phyloP scores from a whole-genome alignment of 1,140 invertebrate genomes.

The Eueides isabella region DNA sequence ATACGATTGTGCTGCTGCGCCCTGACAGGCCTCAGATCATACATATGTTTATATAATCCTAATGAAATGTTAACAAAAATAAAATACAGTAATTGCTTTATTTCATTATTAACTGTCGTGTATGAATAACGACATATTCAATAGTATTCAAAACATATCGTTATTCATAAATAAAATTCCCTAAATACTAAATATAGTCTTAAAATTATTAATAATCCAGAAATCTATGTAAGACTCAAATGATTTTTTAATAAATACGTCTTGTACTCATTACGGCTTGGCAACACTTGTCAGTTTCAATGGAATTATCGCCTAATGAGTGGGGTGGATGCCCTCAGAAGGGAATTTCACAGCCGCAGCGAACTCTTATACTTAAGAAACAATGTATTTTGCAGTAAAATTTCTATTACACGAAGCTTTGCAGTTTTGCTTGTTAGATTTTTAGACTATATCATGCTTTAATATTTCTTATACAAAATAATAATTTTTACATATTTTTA shows the following conservation, averaged over 20 bases:
- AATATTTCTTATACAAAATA: neutral
- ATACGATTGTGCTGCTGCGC: no score
- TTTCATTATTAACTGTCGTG: no score
- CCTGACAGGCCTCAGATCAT: no score
- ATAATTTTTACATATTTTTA: no score
- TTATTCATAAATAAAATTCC: no score
- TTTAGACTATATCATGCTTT: neutral
- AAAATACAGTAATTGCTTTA: no score
- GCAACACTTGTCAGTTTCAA: constrained; percentile 19
- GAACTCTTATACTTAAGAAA: constrained; percentile 8
- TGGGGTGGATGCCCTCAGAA: constrained; percentile 59
- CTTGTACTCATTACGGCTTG: constrained; percentile 19
- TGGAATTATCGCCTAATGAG: constrained; percentile 43
- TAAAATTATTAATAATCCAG: neutral
- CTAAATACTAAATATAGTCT: neutral
- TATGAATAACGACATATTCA: no score
- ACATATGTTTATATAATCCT: no score
- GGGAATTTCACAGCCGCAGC: constrained; percentile 69
- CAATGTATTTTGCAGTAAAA: constrained; percentile 6
- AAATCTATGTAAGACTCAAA: neutral
- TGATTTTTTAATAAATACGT: constrained; percentile 2
- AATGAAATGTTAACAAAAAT: no score
- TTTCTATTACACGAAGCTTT: neutral
- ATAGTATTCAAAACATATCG: no score
- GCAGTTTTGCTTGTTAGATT: neutral